Evolutionary conservation across 2,888 invertebrate genomes (phyloP).

Genomic region (Epirrhoe tristata): DNA sequence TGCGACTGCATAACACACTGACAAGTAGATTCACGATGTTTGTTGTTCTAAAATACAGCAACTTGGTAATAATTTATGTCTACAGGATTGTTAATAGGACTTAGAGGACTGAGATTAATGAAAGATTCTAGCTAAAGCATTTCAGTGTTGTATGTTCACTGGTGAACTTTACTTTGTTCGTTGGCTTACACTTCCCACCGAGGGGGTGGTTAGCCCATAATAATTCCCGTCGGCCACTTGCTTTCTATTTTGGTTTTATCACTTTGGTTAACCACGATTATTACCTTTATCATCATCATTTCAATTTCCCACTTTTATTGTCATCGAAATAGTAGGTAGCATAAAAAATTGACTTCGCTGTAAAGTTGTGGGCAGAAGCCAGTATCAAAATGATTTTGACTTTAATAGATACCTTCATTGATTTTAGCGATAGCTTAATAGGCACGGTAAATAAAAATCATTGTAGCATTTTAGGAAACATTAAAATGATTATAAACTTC

Average conservation of each 20-base stretch:
- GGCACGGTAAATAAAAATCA: neutral
- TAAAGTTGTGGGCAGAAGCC: neutral
- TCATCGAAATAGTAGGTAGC: too few species aligned
- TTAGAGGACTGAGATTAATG: neutral
- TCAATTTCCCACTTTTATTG: too few species aligned
- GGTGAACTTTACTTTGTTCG: too few species aligned
- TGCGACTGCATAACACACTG: slow-evolving; percentile 1
- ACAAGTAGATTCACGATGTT: neutral
- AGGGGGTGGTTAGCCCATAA: too few species aligned
- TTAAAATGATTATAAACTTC: neutral
- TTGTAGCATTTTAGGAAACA: neutral
- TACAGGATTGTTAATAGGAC: neutral
- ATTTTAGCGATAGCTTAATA: neutral
- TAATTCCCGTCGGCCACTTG: too few species aligned
- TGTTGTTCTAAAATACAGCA: neutral
- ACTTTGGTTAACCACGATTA: too few species aligned
- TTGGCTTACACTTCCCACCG: neutral
- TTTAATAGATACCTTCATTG: neutral
- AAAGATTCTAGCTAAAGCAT: neutral
- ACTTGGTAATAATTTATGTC: neutral
- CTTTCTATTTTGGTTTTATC: too few species aligned
- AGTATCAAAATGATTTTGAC: neutral
- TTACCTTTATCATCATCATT: too few species aligned
- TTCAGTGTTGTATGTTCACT: too few species aligned
- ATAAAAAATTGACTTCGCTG: neutral